Evolutionary conservation across 64 coral and sea anemone species (phyloP), one percentile per base, ranked within the genome.

Genomic region (Astreopora myriophthalma): DNA sequence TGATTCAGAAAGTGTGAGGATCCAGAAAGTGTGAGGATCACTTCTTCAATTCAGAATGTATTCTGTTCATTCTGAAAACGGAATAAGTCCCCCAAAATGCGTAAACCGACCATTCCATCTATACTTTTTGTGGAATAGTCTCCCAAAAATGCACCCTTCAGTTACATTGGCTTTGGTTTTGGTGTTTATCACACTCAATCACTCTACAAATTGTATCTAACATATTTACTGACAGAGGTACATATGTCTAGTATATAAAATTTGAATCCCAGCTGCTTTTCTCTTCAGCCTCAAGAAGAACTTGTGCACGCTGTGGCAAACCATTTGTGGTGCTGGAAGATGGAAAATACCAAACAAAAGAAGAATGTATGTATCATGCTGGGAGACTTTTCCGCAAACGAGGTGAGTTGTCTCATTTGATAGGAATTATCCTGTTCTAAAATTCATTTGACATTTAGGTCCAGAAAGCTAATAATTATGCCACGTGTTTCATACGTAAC

Each of bases 331-430:
- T 96, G 0, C 84, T 87, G 28, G 97, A 96, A 69, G 94, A 95
- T 60, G 97, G 97, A 24, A 64, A 48, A 22, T 96, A 99, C 42
- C 11, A 83, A 17, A 87, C 84, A 13, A 88, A 68, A 35, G 94
- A 99, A 48, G 97, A 99, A 51, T 99, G 97, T 84, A 51, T 93
- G 6, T 96, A 95, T 44, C 97, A 99, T 94, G 86, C 85, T 44
- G 97, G 97, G 8, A 85, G 87, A 48, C 42, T 99, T 25, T 90
- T 93, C 30, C 90, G 91, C 19, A 95, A 49, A 76, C 85, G 94
- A 96, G 90, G 97, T 99, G 31, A 95, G 61, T 55, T 0, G 16
- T 55, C 12, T 16, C 51, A 16, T 44, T 44, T 44, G 40, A 5
- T 44, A 8, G 40, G 11, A 44, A 0, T 11, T 8, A 8, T 8